Evolutionary conservation across 2,113 vertebrate species (phyloP).

Genomic region (Trogon surrucura): DNA sequence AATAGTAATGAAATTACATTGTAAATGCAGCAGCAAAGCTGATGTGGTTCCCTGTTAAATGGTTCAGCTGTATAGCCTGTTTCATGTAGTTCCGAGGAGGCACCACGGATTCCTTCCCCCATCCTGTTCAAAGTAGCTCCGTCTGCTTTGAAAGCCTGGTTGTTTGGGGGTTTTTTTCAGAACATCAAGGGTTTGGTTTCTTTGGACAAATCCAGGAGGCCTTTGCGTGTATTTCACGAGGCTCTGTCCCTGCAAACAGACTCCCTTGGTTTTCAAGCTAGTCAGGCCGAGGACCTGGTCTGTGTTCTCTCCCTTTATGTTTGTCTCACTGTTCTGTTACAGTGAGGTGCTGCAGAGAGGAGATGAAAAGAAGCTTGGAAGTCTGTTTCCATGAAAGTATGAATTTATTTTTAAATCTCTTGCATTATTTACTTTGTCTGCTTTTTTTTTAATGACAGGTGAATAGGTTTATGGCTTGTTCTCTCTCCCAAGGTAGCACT

Average conservation of each 20-base stretch:
- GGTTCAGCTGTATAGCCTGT: not conserved
- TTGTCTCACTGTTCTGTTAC: not conserved
- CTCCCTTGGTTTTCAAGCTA: not conserved
- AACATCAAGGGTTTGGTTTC: not conserved
- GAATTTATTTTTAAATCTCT: slow-evolving; percentile 57
- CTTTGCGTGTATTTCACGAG: not conserved
- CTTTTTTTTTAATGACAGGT: slow-evolving; percentile 28
- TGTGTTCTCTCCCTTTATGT: not conserved
- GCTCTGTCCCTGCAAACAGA: not conserved
- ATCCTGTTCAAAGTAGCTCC: not conserved
- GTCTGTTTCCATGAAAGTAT: not conserved
- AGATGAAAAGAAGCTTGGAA: slow-evolving; percentile 59
- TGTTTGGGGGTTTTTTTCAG: not conserved
- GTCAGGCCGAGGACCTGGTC: not conserved
- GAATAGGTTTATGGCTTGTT: slow-evolving; percentile 8
- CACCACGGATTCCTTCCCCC: not conserved
- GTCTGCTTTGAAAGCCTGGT: not conserved
- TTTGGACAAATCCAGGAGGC: not conserved
- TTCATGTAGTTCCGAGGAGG: not conserved
- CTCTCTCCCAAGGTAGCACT: slow-evolving; percentile 3
- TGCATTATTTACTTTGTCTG: slow-evolving; percentile 61
- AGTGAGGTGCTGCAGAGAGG: not conserved
- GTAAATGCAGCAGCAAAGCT: not conserved
- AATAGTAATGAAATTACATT: not conserved
- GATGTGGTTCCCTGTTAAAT: not conserved